Evolutionary conservation across 1,140 invertebrate genomes (phyloP).

Genomic region (Amphibalanus amphitrite): DNA sequence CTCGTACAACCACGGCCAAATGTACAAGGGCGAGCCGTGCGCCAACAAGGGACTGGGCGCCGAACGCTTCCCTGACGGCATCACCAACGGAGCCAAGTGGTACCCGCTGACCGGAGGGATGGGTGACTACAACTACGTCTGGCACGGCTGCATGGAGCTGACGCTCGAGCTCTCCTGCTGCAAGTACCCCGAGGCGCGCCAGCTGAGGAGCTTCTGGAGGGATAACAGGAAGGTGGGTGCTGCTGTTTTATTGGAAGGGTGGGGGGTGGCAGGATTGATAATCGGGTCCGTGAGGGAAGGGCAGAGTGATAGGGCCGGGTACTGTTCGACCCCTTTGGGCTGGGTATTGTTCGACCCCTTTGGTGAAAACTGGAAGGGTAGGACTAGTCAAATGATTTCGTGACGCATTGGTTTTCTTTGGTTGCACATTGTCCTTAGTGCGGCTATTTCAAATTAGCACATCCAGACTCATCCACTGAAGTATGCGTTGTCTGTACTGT

Average conservation of each 20-base stretch:
- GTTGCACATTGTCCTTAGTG: too few relatives aligned
- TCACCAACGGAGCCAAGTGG: conserved; percentile 84
- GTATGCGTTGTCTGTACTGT: too few relatives aligned
- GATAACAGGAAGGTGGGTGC: conserved; percentile 66
- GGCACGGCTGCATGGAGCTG: conserved; percentile 96
- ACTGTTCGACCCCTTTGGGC: too few relatives aligned
- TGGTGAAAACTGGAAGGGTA: too few relatives aligned
- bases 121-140: conserved; percentile 97
- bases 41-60: conserved; percentile 34
- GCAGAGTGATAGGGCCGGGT: too few relatives aligned
- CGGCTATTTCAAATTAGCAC: too few relatives aligned
- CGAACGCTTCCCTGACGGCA: conserved; percentile 56
- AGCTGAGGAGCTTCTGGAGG: conserved; percentile 80
- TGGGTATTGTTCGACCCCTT: too few relatives aligned
- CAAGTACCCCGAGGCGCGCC: conserved; percentile 73
- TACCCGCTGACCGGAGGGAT: conserved; percentile 69
- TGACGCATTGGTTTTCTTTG: too few relatives aligned
- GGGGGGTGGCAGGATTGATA: too few relatives aligned
- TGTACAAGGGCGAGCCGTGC: conserved; percentile 51
- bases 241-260: not conserved
- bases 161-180: conserved; percentile 94
- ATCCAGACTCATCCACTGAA: too few relatives aligned
- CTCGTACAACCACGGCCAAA: conserved; percentile 64
- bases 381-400: too few relatives aligned
- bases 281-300: too few relatives aligned